Evolutionary conservation across 2,797 vertebrate species (phyloP).

Genomic region (Chrosomus eos): DNA sequence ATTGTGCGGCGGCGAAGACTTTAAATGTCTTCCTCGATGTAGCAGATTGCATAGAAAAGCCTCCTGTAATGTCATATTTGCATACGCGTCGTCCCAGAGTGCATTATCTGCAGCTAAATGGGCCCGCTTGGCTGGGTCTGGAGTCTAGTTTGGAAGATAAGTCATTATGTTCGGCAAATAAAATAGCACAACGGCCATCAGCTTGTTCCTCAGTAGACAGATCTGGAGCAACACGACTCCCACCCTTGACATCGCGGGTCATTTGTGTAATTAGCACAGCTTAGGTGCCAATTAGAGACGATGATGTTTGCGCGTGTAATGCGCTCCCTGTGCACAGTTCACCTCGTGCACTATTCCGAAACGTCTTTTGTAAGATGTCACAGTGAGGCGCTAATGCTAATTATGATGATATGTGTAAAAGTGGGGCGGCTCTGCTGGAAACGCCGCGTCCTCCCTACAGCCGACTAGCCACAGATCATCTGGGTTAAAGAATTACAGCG

Average conservation of each 20-base stretch:
- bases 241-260: constrained; percentile 39
- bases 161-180: constrained; percentile 69
- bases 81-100: constrained; percentile 76
- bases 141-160: constrained; percentile 75
- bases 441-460: constrained; percentile 25
- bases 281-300: constrained; percentile 22
- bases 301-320: constrained; percentile 29
- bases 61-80: constrained; percentile 83
- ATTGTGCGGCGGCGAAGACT: constrained; percentile 10
- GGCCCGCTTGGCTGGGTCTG: constrained; percentile 63
- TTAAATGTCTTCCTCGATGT: constrained; percentile 44
- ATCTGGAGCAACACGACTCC: constrained; percentile 58
- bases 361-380: constrained; percentile 33
- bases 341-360: not conserved
- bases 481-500: constrained; percentile 52
- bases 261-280: constrained; percentile 34
- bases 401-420: constrained; percentile 42
- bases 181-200: constrained; percentile 75
- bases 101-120: constrained; percentile 62
- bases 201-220: constrained; percentile 61
- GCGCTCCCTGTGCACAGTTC: not conserved
- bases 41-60: constrained; percentile 71
- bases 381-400: constrained; percentile 25
- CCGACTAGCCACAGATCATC: constrained; percentile 46
- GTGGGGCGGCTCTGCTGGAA: constrained; percentile 2